Percentiles rank a stretch among this genome's conserved stretches.
Conservation (phyloP, 2,888 invertebrate genomes). For the Eudemis profundana region DNA sequence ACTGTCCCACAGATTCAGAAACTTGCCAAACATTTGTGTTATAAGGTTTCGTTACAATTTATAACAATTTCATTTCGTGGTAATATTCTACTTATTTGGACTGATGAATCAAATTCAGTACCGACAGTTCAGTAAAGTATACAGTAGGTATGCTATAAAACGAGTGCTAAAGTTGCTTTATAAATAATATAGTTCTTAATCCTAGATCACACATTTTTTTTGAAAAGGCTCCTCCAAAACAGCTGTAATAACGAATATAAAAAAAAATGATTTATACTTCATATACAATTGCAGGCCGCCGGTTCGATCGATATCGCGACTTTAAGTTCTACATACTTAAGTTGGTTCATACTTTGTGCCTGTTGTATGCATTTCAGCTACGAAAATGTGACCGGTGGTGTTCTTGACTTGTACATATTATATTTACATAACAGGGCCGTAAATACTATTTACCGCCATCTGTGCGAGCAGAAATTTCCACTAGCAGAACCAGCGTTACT, state of each 20-base stretch:
- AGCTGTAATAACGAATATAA: neutral
- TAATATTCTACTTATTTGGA: neutral
- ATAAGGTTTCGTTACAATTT: too few species aligned
- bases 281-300: neutral
- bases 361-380: neutral
- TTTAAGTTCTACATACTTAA: slow-evolving; percentile 1
- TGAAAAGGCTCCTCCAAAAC: too few species aligned
- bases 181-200: neutral
- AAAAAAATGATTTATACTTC: neutral
- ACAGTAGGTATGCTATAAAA: neutral
- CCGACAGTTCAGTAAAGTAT: too few species aligned
- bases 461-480: too few species aligned
- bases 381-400: neutral
- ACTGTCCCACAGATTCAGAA: too few species aligned
- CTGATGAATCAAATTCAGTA: neutral
- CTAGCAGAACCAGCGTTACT: too few species aligned
- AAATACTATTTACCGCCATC: too few species aligned
- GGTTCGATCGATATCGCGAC: neutral
- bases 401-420: neutral
- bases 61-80: too few species aligned
- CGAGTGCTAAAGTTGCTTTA: neutral
- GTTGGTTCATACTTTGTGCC: neutral
- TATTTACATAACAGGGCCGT: too few species aligned
- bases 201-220: neutral
- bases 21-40: too few species aligned